Base-by-base conservation (phyloP, 2,797 vertebrate species). In the Sebastes matsubarae region DNA sequence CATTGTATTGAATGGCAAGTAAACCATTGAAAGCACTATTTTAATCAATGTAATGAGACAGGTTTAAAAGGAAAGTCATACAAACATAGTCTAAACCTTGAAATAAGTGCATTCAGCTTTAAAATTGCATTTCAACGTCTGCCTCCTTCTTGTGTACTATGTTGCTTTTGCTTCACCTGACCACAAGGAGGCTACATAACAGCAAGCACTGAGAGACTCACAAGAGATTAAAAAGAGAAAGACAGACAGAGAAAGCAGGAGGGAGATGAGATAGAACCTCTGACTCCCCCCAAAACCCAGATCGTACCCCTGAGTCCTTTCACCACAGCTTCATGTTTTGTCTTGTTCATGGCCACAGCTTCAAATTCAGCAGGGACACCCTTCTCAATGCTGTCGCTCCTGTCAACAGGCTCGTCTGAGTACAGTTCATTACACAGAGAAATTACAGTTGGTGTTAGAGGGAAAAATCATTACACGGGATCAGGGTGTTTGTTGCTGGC, bases 151-250 rank as follows among this genome's bases (percentile, higher is more conserved):
- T 64, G 30, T 54, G 32, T 5, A 22, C 24, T 18, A 3, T 27
- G 22, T 6, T 34, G 71, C 25, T 58, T 38, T 84, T 75, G 13
- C 72, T 20, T 78, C 54, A 89, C 86, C 81, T 89, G 78, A 52
- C 83, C 93, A 92, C 86, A 82, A 88, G 92, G 88, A 89, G 89
- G 89, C 85, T 29, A 14, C 75, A 66, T 25, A 55, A 60, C 77
- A 75, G 63, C 57, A 58, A 71, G 25, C 30, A 50, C 55, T n/a
- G 57, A 74, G 14, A 67, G 3, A 42, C 61, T 24, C 18, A 70
- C 20, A 11, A 70, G 2, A 36, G 38, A 61, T 7, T 55, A 22
- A 13, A 57, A 14, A n/a, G 13, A 27, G 7, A 55, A 16, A n/a
- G 25, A 64, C 9, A 74, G 11, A 72, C 4, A 25, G 7, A 36